phyloP scores from a whole-genome alignment of 2,113 vertebrate genomes.

The Actenoides lindsayi region DNA sequence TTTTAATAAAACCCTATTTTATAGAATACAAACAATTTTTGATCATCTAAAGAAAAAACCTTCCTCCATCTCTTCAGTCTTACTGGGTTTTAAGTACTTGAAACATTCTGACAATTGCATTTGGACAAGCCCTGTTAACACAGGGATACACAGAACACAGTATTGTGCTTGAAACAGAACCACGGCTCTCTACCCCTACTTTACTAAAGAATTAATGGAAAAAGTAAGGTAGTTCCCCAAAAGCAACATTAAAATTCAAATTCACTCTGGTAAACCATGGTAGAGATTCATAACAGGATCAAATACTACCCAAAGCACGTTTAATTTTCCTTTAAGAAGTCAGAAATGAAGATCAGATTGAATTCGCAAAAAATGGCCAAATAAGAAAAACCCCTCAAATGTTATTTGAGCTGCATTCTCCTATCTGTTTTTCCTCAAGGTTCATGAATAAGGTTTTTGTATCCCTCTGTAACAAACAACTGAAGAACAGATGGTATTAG shows the following conservation, averaged over 20 bases:
- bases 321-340: not conserved
- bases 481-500: not conserved
- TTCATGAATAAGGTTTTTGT: conserved; percentile 5
- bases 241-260: not conserved
- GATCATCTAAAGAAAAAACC: not conserved
- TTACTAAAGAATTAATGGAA: not conserved
- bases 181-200: not conserved
- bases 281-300: not conserved
- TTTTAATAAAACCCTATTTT: not conserved
- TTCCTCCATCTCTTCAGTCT: not conserved
- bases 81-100: not conserved
- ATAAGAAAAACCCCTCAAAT: not conserved
- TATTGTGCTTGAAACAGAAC: not conserved
- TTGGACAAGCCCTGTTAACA: not conserved
- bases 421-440: not conserved
- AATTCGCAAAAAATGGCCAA: not conserved
- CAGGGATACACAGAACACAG: not conserved
- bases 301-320: not conserved
- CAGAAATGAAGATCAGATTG: not conserved
- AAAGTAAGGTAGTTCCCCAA: not conserved
- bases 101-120: not conserved
- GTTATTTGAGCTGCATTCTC: not conserved
- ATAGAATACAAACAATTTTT: not conserved
- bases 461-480: not conserved
- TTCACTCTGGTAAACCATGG: not conserved